Evolutionary conservation across 2,888 invertebrate species (phyloP), one percentile per base, ranked within the genome.

Genomic region (Eremobia ochroleuca): DNA sequence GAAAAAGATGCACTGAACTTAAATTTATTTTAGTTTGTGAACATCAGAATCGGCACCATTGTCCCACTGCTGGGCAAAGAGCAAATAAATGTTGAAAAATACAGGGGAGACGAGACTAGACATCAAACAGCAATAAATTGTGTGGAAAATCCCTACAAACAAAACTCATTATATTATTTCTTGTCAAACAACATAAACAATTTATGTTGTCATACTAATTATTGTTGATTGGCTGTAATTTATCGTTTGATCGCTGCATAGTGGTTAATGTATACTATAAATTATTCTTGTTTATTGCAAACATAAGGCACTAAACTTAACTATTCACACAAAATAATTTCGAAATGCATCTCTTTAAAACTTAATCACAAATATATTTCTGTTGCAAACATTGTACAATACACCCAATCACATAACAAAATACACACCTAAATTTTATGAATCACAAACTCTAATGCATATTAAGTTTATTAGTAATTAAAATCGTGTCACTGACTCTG

Each of bases 381-480:
- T 18, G 40, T 31, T 49, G 46, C 2, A 40, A 37, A 62, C 58
- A 65, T 40, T 72, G 37, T 52, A 75, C 55, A 74, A 68, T n/a
- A 25, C 6, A 65, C 6, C 59, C 18, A 73, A 49, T 68, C 21
- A 40, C 37, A 34, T 21, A 62, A 28, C 8, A 52, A 46, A 58
- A 73, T 52, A 25, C 15, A 13, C 34, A 52, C 21, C 9, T 25
- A 52, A 8, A 52, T 9, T 25, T 52, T 52, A 9, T 9, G 9
- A 52, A 52, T 25, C 25, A 79, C 15, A 79, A 62, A 67, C 15
- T 37, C 18, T 90, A 96, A 72, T 97, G 97, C 76, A 98, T 97
- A 94, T 98, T 98, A 13, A 99, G 97, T 95, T 99, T 99, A 0
- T 99, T 99, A 15, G 98, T 98, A 82, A 99, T 98, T 49, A 99